Evolutionary conservation across 2,888 invertebrate species (phyloP).

Genomic region (Ceramica pisi): DNA sequence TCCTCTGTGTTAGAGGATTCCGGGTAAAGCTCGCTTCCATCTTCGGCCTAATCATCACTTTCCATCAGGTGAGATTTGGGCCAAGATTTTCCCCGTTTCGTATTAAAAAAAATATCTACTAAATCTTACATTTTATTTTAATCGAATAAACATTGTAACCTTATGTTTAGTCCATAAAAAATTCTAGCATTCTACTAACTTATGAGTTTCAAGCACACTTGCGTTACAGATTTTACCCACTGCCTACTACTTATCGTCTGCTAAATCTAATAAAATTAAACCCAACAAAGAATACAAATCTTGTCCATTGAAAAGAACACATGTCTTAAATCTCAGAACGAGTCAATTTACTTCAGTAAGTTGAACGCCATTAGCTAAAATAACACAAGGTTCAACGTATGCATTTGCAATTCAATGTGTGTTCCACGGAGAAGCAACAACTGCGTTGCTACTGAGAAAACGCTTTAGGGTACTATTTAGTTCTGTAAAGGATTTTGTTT

Average conservation of each 20-base stretch:
- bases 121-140: too few species aligned
- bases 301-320: neutral
- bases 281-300: neutral
- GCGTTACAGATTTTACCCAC: neutral
- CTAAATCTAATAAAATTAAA: neutral
- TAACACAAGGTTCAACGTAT: conserved; percentile 48
- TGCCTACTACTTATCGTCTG: neutral
- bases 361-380: conserved; percentile 45
- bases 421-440: conserved; percentile 22
- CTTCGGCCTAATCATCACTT: too few species aligned
- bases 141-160: too few species aligned
- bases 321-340: conserved; percentile 20
- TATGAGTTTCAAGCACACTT: too few species aligned
- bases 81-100: too few species aligned
- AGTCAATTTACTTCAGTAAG: conserved; percentile 28
- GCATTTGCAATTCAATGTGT: conserved; percentile 49
- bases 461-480: conserved; percentile 22
- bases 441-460: conserved; percentile 9
- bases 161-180: too few species aligned
- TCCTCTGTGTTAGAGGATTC: too few species aligned
- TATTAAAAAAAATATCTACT: too few species aligned
- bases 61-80: too few species aligned
- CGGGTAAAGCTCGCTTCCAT: too few species aligned
- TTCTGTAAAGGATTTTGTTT: conserved; percentile 6
- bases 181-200: too few species aligned